These are phyloP conservation scores for Argya squamiceps DNA, from an alignment of 2,797 vertebrate genomes.

Conservation along the genomic window DNA sequence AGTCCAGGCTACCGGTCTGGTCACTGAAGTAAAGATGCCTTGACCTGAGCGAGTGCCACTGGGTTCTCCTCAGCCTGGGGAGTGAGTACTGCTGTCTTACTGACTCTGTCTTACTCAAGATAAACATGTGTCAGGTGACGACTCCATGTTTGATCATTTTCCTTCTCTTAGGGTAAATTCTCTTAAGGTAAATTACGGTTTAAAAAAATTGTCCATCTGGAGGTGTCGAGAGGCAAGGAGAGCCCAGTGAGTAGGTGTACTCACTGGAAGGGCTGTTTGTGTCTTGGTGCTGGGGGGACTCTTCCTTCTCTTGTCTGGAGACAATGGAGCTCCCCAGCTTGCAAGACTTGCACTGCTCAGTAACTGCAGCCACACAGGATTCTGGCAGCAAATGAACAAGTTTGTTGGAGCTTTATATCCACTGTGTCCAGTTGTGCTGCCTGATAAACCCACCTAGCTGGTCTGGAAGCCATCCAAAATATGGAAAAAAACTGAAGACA, in stretches of 20 bases:
- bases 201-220: neutral
- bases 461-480: neutral
- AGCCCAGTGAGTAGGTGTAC: neutral
- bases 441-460: neutral
- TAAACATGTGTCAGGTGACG: accelerated
- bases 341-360: neutral
- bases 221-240: neutral
- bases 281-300: accelerated
- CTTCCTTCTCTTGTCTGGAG: neutral
- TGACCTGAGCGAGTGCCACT: neutral
- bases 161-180: neutral
- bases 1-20: accelerated
- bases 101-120: neutral
- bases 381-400: neutral
- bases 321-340: neutral
- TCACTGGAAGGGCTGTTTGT: neutral
- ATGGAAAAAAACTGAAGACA: neutral
- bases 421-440: neutral
- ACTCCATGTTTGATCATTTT: accelerated
- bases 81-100: accelerated
- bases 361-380: neutral
- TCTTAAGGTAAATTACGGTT: neutral
- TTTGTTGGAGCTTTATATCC: neutral
- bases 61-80: neutral
- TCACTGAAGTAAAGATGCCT: neutral